Evolutionary conservation across 2,113 vertebrate genomes (phyloP).

Genomic region (Eolophus roseicapilla): DNA sequence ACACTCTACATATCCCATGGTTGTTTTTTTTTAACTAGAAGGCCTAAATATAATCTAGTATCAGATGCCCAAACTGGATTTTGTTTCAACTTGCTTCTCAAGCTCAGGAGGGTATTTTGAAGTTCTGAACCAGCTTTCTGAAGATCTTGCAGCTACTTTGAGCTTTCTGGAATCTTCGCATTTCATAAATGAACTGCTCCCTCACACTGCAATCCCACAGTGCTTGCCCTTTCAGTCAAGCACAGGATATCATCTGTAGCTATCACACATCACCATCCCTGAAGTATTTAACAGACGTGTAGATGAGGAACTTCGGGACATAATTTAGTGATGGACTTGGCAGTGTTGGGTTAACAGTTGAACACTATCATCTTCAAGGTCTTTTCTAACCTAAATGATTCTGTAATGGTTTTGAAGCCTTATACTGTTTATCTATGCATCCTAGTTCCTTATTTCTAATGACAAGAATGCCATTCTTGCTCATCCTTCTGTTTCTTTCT

Average conservation of each 20-base stretch:
- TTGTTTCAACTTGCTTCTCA: neutral
- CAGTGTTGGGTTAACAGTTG: neutral
- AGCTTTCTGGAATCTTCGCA: neutral
- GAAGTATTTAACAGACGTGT: too few relatives aligned
- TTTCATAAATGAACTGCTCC: neutral
- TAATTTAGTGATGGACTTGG: too few relatives aligned
- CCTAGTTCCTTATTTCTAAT: neutral
- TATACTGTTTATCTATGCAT: neutral
- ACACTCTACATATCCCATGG: fast-evolving
- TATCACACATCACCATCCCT: too few relatives aligned
- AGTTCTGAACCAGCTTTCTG: neutral
- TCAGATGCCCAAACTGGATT: neutral
- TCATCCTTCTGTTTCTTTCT: neutral
- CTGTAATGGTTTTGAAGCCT: neutral
- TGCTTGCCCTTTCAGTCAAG: neutral
- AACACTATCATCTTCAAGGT: neutral
- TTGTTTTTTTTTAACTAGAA: neutral
- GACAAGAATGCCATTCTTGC: neutral
- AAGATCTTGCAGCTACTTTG: neutral
- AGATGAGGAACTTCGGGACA: too few relatives aligned
- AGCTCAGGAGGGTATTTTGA: neutral
- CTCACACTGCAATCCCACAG: neutral
- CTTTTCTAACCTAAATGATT: neutral
- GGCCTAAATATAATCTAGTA: neutral
- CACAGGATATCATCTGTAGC: neutral